Evolutionary conservation across 1,140 invertebrate species (phyloP).

Genomic region (Epicauta chinensis): DNA sequence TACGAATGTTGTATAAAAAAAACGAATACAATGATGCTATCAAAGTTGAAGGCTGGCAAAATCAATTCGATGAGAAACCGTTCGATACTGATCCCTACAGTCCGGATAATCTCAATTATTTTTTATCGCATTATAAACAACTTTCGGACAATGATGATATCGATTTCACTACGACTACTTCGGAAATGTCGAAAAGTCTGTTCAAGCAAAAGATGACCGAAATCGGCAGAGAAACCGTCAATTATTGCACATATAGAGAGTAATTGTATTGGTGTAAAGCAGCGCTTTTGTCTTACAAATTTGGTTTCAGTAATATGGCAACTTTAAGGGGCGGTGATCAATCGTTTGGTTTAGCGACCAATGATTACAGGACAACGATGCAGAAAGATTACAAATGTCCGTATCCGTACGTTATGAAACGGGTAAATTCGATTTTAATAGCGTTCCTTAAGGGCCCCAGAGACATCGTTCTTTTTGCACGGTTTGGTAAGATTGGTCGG

Average conservation of each 20-base stretch:
- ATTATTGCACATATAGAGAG: slow-evolving; percentile 9
- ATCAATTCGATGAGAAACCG: neutral
- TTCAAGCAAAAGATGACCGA: neutral
- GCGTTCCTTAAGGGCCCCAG: no score
- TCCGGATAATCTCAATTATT: slow-evolving; percentile 4
- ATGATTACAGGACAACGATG: slow-evolving; percentile 32
- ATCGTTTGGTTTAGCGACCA: no score
- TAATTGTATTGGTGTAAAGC: neutral
- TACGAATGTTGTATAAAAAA: slow-evolving; percentile 1
- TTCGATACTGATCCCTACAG: slow-evolving; percentile 8
- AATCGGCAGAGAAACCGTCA: neutral
- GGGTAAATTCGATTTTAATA: slow-evolving; percentile 24
- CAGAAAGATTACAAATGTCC: slow-evolving; percentile 31
- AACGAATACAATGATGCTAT: slow-evolving; percentile 1
- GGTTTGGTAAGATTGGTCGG: no score
- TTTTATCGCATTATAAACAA: slow-evolving; percentile 6
- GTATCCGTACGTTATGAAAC: slow-evolving; percentile 28
- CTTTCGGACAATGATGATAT: neutral
- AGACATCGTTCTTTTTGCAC: no score
- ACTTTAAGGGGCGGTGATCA: no score
- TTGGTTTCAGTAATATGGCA: no score
- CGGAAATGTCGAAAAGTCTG: slow-evolving; percentile 1
- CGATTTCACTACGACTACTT: neutral
- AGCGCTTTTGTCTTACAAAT: no score
- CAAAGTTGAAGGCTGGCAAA: slow-evolving; percentile 2